Conservation (phyloP, 2,888 invertebrate genomes). For the Archaeoteleia sp. region DNA sequence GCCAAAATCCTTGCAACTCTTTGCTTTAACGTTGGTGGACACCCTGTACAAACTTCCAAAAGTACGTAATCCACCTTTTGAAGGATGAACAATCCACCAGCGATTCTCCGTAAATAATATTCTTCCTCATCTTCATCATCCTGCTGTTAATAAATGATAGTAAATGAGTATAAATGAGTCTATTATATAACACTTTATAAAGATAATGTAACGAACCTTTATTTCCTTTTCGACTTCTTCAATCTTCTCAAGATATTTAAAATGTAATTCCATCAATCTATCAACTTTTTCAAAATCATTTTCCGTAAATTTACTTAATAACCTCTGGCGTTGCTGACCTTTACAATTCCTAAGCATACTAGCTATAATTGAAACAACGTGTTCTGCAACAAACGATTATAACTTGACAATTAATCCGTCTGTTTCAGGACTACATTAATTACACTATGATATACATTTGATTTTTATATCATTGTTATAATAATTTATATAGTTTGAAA, state of each 20-base stretch:
- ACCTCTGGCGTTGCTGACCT: constrained; percentile 90
- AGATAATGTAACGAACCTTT: constrained; percentile 77
- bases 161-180: too few relatives aligned
- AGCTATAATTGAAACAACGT: constrained; percentile 93
- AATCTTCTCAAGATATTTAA: constrained; percentile 96
- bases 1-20: constrained; percentile 92
- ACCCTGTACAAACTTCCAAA: constrained; percentile 85
- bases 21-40: constrained; percentile 86
- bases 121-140: constrained; percentile 89
- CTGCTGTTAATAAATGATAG: constrained; percentile 63
- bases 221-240: constrained; percentile 83
- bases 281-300: constrained; percentile 99
- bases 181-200: constrained; percentile 13
- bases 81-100: constrained; percentile 96
- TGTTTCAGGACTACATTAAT: too few relatives aligned
- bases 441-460: too few relatives aligned
- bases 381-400: constrained; percentile 82
- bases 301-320: constrained; percentile 96
- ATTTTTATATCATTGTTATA: too few relatives aligned
- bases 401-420: too few relatives aligned
- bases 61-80: constrained; percentile 95
- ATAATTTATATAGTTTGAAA: too few relatives aligned
- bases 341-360: constrained; percentile 95
- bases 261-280: constrained; percentile 94
- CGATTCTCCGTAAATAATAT: constrained; percentile 90